These are phyloP conservation scores for Antigone vipio DNA, from an alignment of 2,113 vertebrate species.

Conservation along the genomic window DNA sequence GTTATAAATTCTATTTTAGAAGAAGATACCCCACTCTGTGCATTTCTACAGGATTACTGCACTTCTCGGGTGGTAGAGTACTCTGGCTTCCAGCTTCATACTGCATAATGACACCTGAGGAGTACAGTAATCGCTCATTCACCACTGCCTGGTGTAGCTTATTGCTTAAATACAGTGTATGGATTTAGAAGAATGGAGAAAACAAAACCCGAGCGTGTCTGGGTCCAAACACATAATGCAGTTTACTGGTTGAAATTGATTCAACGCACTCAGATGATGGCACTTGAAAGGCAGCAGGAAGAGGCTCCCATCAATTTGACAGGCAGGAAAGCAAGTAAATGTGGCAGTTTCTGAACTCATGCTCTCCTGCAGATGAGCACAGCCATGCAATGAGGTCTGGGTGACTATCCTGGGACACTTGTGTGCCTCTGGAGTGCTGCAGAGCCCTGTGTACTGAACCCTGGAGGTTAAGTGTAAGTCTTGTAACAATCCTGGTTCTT, in stretches of 20 bases:
- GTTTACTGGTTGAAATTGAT: background rate
- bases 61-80: background rate
- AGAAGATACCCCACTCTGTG: background rate
- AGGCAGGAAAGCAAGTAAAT: background rate
- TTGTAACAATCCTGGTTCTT: background rate
- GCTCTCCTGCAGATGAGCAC: background rate
- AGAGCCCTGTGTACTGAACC: background rate
- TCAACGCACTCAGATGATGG: background rate
- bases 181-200: conserved; percentile 21
- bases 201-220: background rate
- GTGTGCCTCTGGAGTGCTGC: background rate
- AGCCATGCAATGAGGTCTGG: background rate
- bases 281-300: background rate
- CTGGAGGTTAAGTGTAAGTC: background rate
- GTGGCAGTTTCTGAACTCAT: background rate
- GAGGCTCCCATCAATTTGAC: background rate
- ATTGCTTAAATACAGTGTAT: conserved; percentile 2
- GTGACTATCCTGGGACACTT: background rate
- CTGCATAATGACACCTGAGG: background rate
- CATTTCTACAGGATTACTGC: background rate
- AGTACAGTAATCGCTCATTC: background rate
- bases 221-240: background rate
- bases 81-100: background rate
- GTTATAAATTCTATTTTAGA: background rate
- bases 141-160: background rate